phyloP scores from a whole-genome alignment of 2,797 vertebrate genomes.

The Botia almorhae region DNA sequence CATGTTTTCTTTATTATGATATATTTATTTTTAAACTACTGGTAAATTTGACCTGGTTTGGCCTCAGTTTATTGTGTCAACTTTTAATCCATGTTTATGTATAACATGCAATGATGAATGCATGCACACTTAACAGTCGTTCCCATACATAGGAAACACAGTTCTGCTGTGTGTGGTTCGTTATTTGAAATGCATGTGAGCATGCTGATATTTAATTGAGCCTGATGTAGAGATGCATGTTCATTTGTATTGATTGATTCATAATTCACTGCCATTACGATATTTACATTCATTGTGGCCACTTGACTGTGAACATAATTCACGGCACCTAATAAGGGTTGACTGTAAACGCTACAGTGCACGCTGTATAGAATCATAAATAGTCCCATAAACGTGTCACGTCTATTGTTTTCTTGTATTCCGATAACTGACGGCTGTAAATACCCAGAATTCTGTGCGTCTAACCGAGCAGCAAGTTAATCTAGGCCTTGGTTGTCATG shows the following conservation, averaged over 20 bases:
- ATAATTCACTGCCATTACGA: constrained; percentile 12
- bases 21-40: too few relatives aligned
- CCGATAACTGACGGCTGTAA: neutral
- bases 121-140: neutral
- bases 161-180: neutral
- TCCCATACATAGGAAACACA: too few relatives aligned
- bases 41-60: too few relatives aligned
- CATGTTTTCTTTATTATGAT: too few relatives aligned
- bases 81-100: neutral
- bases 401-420: neutral
- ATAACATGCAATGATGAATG: neutral
- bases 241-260: neutral
- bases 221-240: constrained; percentile 13
- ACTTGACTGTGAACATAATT: constrained; percentile 15
- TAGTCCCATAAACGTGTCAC: neutral
- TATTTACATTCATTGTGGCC: constrained; percentile 11
- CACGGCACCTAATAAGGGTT: constrained; percentile 7
- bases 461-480: neutral
- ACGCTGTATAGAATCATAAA: constrained; percentile 14
- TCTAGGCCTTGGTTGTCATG: constrained; percentile 1
- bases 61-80: neutral
- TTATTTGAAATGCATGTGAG: neutral
- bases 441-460: neutral
- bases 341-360: constrained; percentile 10
- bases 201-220: neutral